phyloP scores from a whole-genome alignment of 2,888 invertebrate species.

The Myathropa florea region DNA sequence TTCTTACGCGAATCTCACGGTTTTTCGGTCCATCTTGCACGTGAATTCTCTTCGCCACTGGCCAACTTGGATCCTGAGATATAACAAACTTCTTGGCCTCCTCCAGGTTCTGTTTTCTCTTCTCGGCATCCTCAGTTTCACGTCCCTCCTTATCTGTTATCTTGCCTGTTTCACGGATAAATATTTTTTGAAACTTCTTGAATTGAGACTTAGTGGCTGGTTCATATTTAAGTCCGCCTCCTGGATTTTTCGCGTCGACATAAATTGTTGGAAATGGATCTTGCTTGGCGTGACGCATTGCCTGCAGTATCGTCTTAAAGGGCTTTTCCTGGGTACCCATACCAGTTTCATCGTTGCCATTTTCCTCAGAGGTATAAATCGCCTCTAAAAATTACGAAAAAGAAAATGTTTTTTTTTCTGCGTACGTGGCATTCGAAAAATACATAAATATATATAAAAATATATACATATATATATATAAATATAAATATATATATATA shows the following conservation, averaged over 20 bases:
- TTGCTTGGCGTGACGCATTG: constrained; percentile 91
- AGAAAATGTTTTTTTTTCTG: constrained; percentile 7
- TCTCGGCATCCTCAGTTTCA: constrained; percentile 90
- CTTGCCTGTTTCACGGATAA: constrained; percentile 90
- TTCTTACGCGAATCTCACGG: constrained; percentile 88
- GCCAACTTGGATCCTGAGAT: constrained; percentile 88
- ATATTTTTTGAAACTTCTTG: constrained; percentile 96
- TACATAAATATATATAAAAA: no score
- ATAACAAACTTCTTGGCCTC: constrained; percentile 94
- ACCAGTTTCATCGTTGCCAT: constrained; percentile 92
- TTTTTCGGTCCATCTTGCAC: constrained; percentile 84
- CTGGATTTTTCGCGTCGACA: constrained; percentile 90
- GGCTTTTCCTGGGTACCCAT: constrained; percentile 92
- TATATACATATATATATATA: no score
- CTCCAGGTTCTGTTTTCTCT: constrained; percentile 92
- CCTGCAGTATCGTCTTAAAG: constrained; percentile 93
- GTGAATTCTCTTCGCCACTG: constrained; percentile 88
- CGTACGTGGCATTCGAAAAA: constrained; percentile 43
- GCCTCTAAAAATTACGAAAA: constrained; percentile 81
- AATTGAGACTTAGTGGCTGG: constrained; percentile 94
- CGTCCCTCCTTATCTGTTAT: constrained; percentile 88
- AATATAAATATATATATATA: no score
- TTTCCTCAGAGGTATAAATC: constrained; percentile 94
- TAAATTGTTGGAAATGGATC: constrained; percentile 94
- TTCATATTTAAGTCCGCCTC: constrained; percentile 85